Evolutionary conservation across 1,140 invertebrate species (phyloP).

Genomic region (Drosophila paulistorum): DNA sequence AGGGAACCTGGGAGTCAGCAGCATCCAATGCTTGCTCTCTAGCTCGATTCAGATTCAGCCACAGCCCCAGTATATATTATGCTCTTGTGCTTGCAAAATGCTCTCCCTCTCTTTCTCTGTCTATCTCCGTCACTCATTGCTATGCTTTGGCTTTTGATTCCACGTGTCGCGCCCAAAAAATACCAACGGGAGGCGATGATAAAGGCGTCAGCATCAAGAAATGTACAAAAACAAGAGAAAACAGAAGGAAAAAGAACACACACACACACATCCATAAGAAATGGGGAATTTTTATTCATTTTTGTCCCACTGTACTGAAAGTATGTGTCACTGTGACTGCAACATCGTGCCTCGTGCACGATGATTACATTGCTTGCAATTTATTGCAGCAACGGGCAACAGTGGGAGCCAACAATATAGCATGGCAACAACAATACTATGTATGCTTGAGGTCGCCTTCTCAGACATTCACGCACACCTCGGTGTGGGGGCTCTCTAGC

Average conservation of each 20-base stretch:
- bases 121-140: neutral
- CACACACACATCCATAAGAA: neutral
- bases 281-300: neutral
- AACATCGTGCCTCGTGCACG: slow-evolving; percentile 8
- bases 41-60: slow-evolving; percentile 14
- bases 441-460: neutral
- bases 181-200: slow-evolving; percentile 5
- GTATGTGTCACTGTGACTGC: slow-evolving; percentile 17
- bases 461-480: slow-evolving; percentile 19
- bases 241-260: too few relatives aligned
- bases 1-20: slow-evolving; percentile 3
- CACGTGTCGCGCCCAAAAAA: slow-evolving; percentile 43
- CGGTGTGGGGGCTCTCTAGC: too few relatives aligned
- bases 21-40: slow-evolving; percentile 10
- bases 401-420: slow-evolving; percentile 7
- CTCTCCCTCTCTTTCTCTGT: neutral
- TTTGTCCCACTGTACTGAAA: neutral
- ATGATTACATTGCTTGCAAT: slow-evolving; percentile 22
- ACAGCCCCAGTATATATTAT: slow-evolving; percentile 16
- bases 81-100: neutral
- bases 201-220: slow-evolving; percentile 21
- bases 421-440: slow-evolving; percentile 16
- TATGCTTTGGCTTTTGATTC: slow-evolving; percentile 25
- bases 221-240: slow-evolving; percentile 2
- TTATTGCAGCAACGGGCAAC: slow-evolving; percentile 16